Evolutionary conservation across 2,888 invertebrate genomes (phyloP), one percentile per base, ranked within the genome.

Genomic region (Pterostichus madidus): DNA sequence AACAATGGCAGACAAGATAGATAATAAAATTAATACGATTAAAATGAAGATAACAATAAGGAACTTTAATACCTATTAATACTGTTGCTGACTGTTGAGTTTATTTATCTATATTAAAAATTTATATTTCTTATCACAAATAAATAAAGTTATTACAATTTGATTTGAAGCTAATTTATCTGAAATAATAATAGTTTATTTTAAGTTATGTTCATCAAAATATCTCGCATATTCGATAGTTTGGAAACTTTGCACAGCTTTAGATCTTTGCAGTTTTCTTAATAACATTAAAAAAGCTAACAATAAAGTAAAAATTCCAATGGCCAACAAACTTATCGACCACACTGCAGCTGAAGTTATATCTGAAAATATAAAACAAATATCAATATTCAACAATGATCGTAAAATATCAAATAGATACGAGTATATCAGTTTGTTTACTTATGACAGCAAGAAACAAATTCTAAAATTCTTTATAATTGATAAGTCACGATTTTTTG

Each of bases 241-340:
- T 39, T 81, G 81, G 53, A 81, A 81, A 81, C 75, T 75, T 46
- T 81, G 81, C 39, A 81, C 49, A 4, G 73, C 80, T n/a, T 81
- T 75, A 13, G 73, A 73, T 75, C 49, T 15, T 73, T 75, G 71
- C 6, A 81, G 13, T 31, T 68, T 44, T 75, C 71, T 59, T 8
- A 81, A 32, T n/a, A 81, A 13, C 1, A 81, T 46, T 56, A 75
- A 75, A 75, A 81, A 81, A 10, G 75, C 81, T 52, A 56, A 46
- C 8, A 81, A 59, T 44, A 81, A 46, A 10, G 75, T 46, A 32
- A 59, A 39, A 13, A 81, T 81, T 13, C 81, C 81, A 24, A 81
- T 32, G n/a, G 75, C 61, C 32, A 81, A 32, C 10, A 81, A 44
- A 15, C 46, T 81, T 56, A 81, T 81, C 11, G 81, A 81, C 81